Conservation (phyloP, 2,113 vertebrate species). For the Labrus mixtus region DNA sequence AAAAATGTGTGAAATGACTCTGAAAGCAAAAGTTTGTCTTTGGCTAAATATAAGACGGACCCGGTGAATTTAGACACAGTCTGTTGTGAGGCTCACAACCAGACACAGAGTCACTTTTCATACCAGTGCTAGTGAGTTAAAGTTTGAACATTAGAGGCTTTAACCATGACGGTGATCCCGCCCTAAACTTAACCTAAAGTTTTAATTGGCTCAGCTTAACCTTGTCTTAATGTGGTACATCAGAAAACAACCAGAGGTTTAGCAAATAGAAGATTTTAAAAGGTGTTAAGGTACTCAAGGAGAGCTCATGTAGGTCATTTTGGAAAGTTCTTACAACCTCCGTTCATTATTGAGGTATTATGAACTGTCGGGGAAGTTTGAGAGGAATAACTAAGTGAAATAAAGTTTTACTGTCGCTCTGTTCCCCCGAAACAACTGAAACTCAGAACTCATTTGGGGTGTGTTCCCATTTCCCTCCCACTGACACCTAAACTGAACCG, state of each 20-base stretch:
- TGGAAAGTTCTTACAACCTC: background rate
- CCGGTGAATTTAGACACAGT: no score
- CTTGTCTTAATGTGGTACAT: background rate
- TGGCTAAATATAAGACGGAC: no score
- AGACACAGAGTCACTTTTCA: no score
- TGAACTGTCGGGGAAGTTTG: background rate
- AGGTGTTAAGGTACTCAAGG: background rate
- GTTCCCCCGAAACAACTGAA: background rate
- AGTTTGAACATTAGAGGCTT: background rate
- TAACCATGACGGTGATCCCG: background rate
- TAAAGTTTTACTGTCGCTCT: background rate
- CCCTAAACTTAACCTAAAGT: background rate
- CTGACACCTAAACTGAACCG: constrained; percentile 3
- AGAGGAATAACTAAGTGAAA: background rate
- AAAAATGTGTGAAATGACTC: no score
- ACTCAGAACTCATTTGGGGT: background rate
- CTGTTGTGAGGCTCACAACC: no score
- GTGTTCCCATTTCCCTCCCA: background rate
- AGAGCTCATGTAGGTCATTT: background rate
- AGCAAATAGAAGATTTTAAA: background rate
- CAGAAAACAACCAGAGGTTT: background rate
- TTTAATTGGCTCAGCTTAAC: background rate
- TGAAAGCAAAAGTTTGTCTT: no score
- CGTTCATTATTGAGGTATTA: background rate
- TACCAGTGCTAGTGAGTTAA: background rate